Evolutionary conservation across 2,888 invertebrate species (phyloP), one percentile per base, ranked within the genome.

Genomic region (Venusia cambrica): DNA sequence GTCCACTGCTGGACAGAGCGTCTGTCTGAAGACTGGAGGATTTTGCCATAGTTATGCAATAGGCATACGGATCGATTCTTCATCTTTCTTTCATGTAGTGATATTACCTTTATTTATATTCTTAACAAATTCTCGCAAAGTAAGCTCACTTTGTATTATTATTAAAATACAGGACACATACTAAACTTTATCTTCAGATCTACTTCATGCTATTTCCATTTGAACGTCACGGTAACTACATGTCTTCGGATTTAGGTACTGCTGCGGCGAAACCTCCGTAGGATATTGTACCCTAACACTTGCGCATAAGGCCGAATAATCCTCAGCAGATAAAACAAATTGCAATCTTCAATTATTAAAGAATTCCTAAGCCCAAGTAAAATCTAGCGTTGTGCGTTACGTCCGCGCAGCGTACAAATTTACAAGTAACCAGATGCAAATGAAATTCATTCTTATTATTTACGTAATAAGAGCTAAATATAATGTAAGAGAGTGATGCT

Each of bases 281-380:
- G 13, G 1, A 37, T 16, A 30, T 8, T 25, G n/a, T 12, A 14
- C 10, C 19, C 3, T 28, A 40, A 4, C 1, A 5, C 29, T 4
- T 11, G n/a, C 3, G 4, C n/a, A 17, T 38, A 45, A 34, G 25
- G 31, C 16, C 12, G 5, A 36, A 13, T 27, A 30, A 42, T 21
- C 26, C 3, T 14, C 24, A 36, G 13, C 41, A 22, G n/a, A 15
- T 12, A 9, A 21, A 6, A 35, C 19, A 37, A 33, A 39, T 42
- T 39, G 33, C 38, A 45, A 37, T 43, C 38, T 50, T 48, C 41
- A 54, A 52, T 54, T 45, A 42, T 57, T 52, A 51, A 58, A 59
- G 47, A 48, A 55, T 48, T 59, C 49, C 49, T 47, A 52, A 59
- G 54, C 51, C 43, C 49, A 46, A 50, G 54, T 46, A 50, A 50